Evolutionary conservation across 2,888 invertebrate genomes (phyloP).

Genomic region (Ommatoiulus sabulosus): DNA sequence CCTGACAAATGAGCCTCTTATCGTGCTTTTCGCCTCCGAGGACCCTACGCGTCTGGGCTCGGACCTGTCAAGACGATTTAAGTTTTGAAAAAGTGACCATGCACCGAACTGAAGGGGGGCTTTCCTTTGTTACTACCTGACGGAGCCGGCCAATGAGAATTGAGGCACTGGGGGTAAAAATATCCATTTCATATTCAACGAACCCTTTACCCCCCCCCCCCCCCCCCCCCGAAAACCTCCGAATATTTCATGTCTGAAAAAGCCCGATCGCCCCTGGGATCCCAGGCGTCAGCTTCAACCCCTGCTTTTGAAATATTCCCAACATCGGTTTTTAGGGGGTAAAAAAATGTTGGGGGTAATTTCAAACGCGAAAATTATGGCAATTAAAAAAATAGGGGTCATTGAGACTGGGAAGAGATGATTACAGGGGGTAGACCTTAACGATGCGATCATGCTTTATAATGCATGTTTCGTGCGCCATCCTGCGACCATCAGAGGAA

Average conservation of each 20-base stretch:
- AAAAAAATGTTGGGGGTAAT: constrained; percentile 10
- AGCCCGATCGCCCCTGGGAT: not conserved
- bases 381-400: not conserved
- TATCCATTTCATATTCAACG: not conserved
- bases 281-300: not conserved
- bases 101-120: not conserved
- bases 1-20: not conserved
- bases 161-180: not conserved
- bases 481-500: no score
- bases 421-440: not conserved
- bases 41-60: not conserved
- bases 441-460: no score
- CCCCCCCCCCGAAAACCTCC: not conserved
- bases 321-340: not conserved
- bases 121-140: not conserved
- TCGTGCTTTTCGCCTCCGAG: no score
- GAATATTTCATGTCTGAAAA: not conserved
- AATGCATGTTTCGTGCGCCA: no score
- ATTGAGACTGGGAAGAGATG: not conserved
- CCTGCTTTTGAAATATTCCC: not conserved
- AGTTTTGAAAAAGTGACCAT: not conserved
- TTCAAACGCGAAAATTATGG: not conserved
- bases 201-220: not conserved
- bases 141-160: not conserved
- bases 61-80: not conserved